Conservation (phyloP, 2,113 vertebrate species). For the Oophaga pumilio region DNA sequence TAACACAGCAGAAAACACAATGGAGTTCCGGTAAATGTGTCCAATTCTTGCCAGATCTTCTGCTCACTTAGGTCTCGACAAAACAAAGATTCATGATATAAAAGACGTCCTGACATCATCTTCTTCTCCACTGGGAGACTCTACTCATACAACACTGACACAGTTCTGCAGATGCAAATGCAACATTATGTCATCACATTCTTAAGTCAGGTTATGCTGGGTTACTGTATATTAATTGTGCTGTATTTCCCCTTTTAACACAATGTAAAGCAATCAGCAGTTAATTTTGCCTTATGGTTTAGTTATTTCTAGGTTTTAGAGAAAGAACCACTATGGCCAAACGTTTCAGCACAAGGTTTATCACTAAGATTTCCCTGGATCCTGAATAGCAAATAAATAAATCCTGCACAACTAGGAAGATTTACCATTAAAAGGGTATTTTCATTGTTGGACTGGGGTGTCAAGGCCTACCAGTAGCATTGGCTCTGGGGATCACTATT, state of each 20-base stretch:
- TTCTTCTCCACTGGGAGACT: conserved; percentile 1
- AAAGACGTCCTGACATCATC: conserved; percentile 42
- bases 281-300: background rate
- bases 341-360: background rate
- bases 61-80: conserved; percentile 42
- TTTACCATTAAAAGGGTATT: too few relatives aligned
- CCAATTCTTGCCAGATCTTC: conserved; percentile 43
- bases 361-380: too few relatives aligned
- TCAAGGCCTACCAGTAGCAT: too few relatives aligned
- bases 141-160: background rate
- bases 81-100: conserved; percentile 49
- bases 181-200: background rate
- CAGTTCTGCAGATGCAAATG: background rate
- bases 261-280: too few relatives aligned
- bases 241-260: background rate
- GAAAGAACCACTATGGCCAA: background rate
- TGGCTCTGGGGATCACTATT: too few relatives aligned
- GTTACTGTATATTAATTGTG: background rate
- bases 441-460: too few relatives aligned
- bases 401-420: too few relatives aligned
- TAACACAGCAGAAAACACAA: conserved; percentile 38
- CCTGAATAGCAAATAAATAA: too few relatives aligned
- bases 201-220: background rate
- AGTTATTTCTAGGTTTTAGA: background rate
- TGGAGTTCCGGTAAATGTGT: conserved; percentile 42